Evolutionary conservation across 1,140 invertebrate genomes (phyloP), one percentile per base, ranked within the genome.

Genomic region (Tribolium castaneum): DNA sequence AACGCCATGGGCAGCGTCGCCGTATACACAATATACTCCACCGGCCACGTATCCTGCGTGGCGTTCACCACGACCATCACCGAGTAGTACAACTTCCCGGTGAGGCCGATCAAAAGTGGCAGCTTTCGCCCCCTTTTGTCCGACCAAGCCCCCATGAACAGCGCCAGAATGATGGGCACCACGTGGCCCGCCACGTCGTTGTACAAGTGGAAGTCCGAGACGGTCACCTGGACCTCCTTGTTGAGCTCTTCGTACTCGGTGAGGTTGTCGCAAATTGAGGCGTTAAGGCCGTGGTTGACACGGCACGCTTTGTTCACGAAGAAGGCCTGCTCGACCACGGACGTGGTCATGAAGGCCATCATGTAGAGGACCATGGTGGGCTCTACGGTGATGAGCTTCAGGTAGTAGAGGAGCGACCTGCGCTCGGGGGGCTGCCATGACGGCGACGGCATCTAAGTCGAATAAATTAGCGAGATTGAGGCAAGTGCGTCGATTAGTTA

Each of bases 341-440:
- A 91, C 0, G 94, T 95, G 51, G 91, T 89, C 93, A 94, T 94
- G 81, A 91, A 94, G 1, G 93, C 93, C 88, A 94, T 91, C 93
- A 94, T 94, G 81, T 94, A 95, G 0, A 94, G 86, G 85, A 93
- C 93, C 92, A 95, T 92, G 0, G 91, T 90, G 0, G 93, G 93
- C 80, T 95, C 94, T 35, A 94, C 92, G 0, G 93, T 91, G 45
- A 92, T 88, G 1, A 86, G 22, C 22, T 59, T 77, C 10, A 88
- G 14, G 72, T 81, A 83, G 12, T 82, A 50, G 30, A 52, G 70
- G n/a, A 71, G 19, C 25, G 54, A 73, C 34, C 16, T 75, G 66
- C 72, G 66, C 71, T 70, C 30, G 6, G 75, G 30, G 12, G 30
- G 10, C 30, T 39, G 56, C 56, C 56, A 62, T 62, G 16, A 30